These are phyloP conservation scores for Prionace glauca DNA, from an alignment of 2,797 vertebrate genomes.

Conservation along the genomic window DNA sequence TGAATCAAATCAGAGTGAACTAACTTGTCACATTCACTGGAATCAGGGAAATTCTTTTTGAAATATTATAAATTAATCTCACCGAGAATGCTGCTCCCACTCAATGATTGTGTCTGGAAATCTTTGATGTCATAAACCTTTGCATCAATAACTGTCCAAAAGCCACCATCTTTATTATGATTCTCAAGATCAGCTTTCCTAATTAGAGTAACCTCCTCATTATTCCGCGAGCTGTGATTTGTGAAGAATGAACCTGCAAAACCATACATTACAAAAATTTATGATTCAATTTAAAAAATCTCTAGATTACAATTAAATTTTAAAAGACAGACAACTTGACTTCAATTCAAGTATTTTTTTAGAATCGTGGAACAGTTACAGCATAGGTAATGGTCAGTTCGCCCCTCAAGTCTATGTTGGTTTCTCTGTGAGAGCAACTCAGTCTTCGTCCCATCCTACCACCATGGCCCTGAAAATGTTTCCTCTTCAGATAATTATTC, in stretches of 20 bases:
- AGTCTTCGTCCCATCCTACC: not conserved
- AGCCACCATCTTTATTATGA: conserved; percentile 97
- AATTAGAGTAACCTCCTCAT: conserved; percentile 91
- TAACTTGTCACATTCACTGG: not conserved
- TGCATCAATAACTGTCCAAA: conserved; percentile 94
- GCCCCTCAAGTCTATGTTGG: too few species aligned
- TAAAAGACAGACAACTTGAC: not conserved
- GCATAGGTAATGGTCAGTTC: not conserved
- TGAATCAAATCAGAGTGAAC: not conserved
- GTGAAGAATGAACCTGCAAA: conserved; percentile 82
- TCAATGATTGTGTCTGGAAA: conserved; percentile 90
- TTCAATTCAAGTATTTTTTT: not conserved
- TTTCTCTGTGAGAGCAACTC: not conserved
- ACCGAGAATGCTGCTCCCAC: conserved; percentile 90
- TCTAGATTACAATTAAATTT: not conserved
- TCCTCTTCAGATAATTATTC: not conserved
- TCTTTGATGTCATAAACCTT: conserved; percentile 98
- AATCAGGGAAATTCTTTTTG: not conserved
- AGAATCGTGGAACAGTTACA: not conserved
- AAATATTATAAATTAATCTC: conserved; percentile 43
- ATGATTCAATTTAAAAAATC: conserved; percentile 20
- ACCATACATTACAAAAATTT: conserved; percentile 18
- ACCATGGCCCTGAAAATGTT: not conserved
- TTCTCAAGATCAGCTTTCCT: conserved; percentile 97
- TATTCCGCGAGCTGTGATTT: conserved; percentile 83